Conservation (phyloP, 2,113 vertebrate genomes). For the Ceratotherium simum region DNA sequence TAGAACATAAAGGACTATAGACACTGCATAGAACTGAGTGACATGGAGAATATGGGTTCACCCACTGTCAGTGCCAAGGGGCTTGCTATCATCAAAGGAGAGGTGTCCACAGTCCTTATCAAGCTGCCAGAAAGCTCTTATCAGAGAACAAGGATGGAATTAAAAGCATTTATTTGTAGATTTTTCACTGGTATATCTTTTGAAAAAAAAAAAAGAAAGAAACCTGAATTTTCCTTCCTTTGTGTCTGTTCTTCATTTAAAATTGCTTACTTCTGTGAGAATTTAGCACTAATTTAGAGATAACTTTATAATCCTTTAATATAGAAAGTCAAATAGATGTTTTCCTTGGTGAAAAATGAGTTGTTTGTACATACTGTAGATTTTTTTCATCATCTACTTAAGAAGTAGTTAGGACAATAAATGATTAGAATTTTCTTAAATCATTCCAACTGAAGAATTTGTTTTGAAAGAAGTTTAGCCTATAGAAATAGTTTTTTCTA, state of each 20-base stretch:
- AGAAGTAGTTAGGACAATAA: conserved; percentile 46
- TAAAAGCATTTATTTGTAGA: conserved; percentile 1
- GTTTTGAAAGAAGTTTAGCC: conserved; percentile 14
- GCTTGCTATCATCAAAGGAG: background rate
- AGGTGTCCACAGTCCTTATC: background rate
- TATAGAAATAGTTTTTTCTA: background rate
- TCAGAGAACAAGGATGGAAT: background rate
- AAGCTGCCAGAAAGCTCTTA: background rate
- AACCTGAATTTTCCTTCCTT: background rate
- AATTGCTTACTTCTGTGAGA: conserved; percentile 38
- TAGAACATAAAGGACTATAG: background rate
- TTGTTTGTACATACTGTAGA: background rate
- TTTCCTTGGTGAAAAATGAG: conserved; percentile 27
- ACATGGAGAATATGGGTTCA: no score
- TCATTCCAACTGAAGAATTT: conserved; percentile 35
- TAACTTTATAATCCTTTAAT: conserved; percentile 34
- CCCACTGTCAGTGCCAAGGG: background rate
- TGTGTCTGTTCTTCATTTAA: conserved; percentile 1
- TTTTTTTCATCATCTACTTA: background rate
- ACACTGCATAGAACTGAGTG: background rate
- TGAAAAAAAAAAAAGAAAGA: background rate
- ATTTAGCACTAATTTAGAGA: conserved; percentile 18
- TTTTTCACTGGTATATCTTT: background rate
- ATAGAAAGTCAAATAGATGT: background rate
- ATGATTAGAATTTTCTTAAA: background rate